Base-by-base conservation (phyloP, 2,797 vertebrate species). In the Myiotriccus ornatus region DNA sequence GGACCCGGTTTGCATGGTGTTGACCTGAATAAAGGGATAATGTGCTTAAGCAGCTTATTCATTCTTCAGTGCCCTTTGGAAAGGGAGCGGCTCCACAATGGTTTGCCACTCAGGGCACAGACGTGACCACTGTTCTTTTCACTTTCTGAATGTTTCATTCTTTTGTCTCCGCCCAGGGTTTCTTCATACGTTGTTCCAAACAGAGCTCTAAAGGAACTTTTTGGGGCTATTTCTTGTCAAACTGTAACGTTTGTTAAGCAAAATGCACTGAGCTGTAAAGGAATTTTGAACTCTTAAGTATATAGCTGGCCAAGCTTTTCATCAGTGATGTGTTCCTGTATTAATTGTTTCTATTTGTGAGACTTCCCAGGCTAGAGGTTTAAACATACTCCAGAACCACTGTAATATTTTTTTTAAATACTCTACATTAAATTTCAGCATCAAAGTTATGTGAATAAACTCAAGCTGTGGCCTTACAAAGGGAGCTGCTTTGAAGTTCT, bases 11-110 rank as follows among this genome's bases (percentile, higher is more conserved):
- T 95, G 92, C 93, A 90, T 85, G 95, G 84, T 95, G 82, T 89
- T 97, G 95, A 94, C 94, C 93, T 95, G 93, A 95, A 96, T 97
- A 97, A 97, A 77, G 27, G 82, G 90, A 95, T 95, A 96, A 97
- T 96, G 86, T 76, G 94, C 70, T 95, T 92, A 93, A 95, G 93
- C 89, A 62, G 95, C 95, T 96, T 96, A 95, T 96, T 96, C 88
- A 89, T 95, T 97, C 90, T 93, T 94, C 94, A 77, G 56, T 14
- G 68, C 79, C 85, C 80, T 91, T 94, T 94, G 84, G 93, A 85
- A 90, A 94, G 89, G 79, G 91, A 93, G 62, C 24, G 0, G 69
- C 63, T 65, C 62, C 84, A 94, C 93, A 97, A 93, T 95, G 82
- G 84, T 93, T 96, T 95, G 93, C 92, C 87, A 83, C 68, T 87